Evolutionary conservation across 2,797 vertebrate genomes (phyloP), one percentile per base, ranked within the genome.

Genomic region (Choloepus didactylus): DNA sequence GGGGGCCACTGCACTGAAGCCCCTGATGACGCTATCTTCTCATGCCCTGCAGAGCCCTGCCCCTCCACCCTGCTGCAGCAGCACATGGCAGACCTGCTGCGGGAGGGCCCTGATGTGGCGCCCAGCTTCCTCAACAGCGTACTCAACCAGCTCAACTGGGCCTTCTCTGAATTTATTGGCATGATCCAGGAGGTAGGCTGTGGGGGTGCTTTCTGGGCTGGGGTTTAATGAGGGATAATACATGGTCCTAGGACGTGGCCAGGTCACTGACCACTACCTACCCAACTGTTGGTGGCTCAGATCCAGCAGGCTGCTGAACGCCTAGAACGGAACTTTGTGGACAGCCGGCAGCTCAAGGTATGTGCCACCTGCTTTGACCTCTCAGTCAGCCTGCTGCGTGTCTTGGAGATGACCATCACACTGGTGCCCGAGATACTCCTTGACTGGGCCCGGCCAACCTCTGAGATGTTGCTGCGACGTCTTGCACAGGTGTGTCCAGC

Each of bases 81-180:
- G 96, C 99, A 99, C 98, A 99, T 99, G 99, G 99, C 99, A 0
- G 99, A 99, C 76, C 98, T 99, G 94, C 99, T 99, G 67, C 98
- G 98, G 64, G 95, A 98, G 15, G 99, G 99, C 87, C 99, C 99
- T 0, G 99, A 99, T 76, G 99, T 99, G 99, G 99, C 99, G 0
- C 99, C 99, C 96, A 99, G 99, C 93, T 99, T 99, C 98, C 99
- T 99, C 97, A 99, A 99, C 99, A 99, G 99, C 0, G 99, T 99
- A 98, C 99, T 99, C 81, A 99, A 99, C 98, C 99, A 99, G 97
- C 99, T 99, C 69, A 99, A 99, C 98, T 99, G 99, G 99, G 99
- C 99, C 8, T 99, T 99, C 98, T 99, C 99, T 0, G 99, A 99
- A 98, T 99, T 99, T 97, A 99, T 99, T 0, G 99, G 99, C 97